These are phyloP conservation scores for Falco peregrinus DNA, from an alignment of 2,797 vertebrate species.

Conservation along the genomic window DNA sequence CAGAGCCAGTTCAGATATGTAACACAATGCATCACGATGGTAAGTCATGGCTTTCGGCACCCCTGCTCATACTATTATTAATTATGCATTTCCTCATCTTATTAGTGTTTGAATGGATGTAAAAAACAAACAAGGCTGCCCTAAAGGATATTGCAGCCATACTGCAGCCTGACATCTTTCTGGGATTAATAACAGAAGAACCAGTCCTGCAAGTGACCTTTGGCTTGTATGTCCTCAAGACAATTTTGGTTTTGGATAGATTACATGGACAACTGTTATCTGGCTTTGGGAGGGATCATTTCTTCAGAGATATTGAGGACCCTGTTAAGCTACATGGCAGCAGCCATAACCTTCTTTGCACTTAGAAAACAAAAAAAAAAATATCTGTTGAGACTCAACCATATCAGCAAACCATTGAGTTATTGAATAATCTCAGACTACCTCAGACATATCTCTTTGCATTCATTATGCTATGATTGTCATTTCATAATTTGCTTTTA, in stretches of 20 bases:
- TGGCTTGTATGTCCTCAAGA: background rate
- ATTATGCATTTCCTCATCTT: slow-evolving; percentile 34
- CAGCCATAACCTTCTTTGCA: background rate
- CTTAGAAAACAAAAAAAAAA: background rate
- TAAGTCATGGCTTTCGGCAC: slow-evolving; percentile 32
- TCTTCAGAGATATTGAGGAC: background rate
- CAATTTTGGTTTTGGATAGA: slow-evolving; percentile 4
- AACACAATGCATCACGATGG: background rate
- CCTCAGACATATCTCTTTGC: background rate
- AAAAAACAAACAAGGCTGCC: slow-evolving; percentile 23
- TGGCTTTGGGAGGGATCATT: background rate
- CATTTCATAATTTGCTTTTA: background rate
- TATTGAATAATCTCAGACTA: background rate
- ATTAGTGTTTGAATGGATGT: background rate
- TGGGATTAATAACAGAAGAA: slow-evolving; percentile 17
- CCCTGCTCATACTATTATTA: slow-evolving; percentile 13
- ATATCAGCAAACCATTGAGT: background rate
- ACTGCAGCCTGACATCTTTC: background rate
- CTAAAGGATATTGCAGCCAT: background rate
- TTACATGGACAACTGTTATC: slow-evolving; percentile 6
- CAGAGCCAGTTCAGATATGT: slow-evolving; percentile 11
- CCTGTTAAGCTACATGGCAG: background rate
- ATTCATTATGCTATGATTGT: background rate
- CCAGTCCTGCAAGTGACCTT: slow-evolving; percentile 20
- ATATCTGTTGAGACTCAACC: background rate